These are phyloP conservation scores for Fistularia commersonii DNA, from an alignment of 2,797 vertebrate genomes.

Conservation along the genomic window DNA sequence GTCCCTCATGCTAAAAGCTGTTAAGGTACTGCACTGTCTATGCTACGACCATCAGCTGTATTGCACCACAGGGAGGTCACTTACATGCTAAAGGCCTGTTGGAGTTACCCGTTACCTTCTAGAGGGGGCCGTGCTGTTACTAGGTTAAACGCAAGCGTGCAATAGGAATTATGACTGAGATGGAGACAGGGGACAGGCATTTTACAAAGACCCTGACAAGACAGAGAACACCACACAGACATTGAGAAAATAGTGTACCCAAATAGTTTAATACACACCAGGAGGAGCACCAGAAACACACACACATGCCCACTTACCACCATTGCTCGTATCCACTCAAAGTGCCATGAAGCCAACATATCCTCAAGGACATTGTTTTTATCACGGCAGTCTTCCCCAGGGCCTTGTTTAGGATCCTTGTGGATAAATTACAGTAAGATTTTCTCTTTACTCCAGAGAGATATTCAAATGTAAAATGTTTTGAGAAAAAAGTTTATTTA, in stretches of 20 bases:
- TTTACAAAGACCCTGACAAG: conserved; percentile 48
- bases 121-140: conserved; percentile 40
- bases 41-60: conserved; percentile 25
- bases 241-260: conserved; percentile 57
- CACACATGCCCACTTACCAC: conserved; percentile 77
- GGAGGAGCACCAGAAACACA: conserved; percentile 53
- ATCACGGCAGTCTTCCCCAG: conserved; percentile 72
- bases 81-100: conserved; percentile 52
- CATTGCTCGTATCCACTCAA: conserved; percentile 81
- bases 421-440: conserved; percentile 75
- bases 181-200: conserved; percentile 43
- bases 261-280: conserved; percentile 55
- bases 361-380: conserved; percentile 81
- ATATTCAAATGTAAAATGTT: conserved; percentile 38
- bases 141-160: conserved; percentile 51
- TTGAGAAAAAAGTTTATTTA: conserved; percentile 15
- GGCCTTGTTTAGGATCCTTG: conserved; percentile 77
- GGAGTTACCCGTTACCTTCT: conserved; percentile 41
- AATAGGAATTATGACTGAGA: conserved; percentile 46
- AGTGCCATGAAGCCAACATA: conserved; percentile 85
- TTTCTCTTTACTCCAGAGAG: conserved; percentile 58
- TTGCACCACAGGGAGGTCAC: conserved; percentile 40
- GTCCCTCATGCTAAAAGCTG: conserved; percentile 19
- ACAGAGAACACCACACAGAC: conserved; percentile 57
- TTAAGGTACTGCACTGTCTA: conserved; percentile 28